Evolutionary conservation across 2,888 invertebrate genomes (phyloP).

Genomic region (Ectemnius continuus): DNA sequence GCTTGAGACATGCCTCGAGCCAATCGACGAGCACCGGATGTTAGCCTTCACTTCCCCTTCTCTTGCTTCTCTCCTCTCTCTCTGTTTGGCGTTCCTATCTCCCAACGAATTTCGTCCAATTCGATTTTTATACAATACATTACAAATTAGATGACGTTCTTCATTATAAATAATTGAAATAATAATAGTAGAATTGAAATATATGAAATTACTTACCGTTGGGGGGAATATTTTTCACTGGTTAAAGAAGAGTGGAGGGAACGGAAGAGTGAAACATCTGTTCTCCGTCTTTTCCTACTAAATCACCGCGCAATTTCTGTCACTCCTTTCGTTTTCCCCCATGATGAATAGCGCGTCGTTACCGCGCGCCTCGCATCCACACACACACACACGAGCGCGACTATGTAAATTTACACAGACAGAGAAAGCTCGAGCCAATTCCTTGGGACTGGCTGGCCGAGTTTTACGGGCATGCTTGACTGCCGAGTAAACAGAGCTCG

Average conservation of each 20-base stretch:
- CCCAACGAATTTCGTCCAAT: no score
- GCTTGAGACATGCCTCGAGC: slow-evolving; percentile 38
- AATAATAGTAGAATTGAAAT: no score
- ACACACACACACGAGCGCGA: no score
- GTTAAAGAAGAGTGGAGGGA: not conserved
- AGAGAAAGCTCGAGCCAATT: no score
- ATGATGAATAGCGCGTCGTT: slow-evolving; percentile 68
- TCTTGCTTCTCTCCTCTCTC: slow-evolving; percentile 8
- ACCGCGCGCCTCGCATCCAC: slow-evolving; percentile 51
- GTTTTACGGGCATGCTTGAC: slow-evolving; percentile 13
- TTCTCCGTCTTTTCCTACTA: slow-evolving; percentile 58
- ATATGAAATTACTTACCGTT: no score
- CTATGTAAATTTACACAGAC: no score
- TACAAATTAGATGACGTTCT: no score
- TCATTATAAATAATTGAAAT: no score
- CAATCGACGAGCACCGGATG: slow-evolving; percentile 47
- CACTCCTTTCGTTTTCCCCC: slow-evolving; percentile 62
- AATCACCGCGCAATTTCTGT: slow-evolving; percentile 67
- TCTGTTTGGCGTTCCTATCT: not conserved
- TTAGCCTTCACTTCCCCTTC: slow-evolving; percentile 10
- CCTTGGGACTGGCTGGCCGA: no score
- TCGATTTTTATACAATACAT: no score
- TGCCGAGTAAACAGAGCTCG: not conserved
- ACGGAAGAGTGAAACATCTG: slow-evolving; percentile 48
- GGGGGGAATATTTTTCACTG: no score